Evolutionary conservation across 2,113 vertebrate genomes (phyloP).

Genomic region (Collichthys lucidus): DNA sequence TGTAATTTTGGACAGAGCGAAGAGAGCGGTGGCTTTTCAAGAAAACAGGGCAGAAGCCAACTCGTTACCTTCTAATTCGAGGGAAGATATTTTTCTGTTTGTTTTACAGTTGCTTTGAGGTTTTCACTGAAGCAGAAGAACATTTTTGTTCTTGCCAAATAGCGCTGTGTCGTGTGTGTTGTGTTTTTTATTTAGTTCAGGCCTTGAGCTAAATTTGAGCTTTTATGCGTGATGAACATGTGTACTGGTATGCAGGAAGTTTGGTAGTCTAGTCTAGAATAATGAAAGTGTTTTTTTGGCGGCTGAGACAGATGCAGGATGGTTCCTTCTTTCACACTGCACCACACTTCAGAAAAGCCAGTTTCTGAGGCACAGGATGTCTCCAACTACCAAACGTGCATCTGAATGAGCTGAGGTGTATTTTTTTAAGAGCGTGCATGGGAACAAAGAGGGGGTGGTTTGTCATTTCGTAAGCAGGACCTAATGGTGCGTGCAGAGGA

Average conservation of each 20-base stretch:
- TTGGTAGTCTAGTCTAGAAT: constrained; percentile 32
- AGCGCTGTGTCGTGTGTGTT: not conserved
- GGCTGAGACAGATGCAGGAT: constrained; percentile 13
- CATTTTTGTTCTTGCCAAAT: not conserved
- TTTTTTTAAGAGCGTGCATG: not conserved
- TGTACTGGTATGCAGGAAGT: constrained; percentile 56
- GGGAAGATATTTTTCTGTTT: constrained; percentile 42
- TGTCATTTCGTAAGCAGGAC: constrained; percentile 11
- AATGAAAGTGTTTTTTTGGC: constrained; percentile 31
- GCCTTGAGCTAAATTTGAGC: not conserved
- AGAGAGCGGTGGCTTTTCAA: constrained; percentile 45
- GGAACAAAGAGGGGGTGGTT: constrained; percentile 33
- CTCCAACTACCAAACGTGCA: not conserved
- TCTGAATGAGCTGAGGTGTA: constrained; percentile 3
- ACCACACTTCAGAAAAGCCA: not conserved
- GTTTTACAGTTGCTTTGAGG: constrained; percentile 36
- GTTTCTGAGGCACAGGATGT: constrained; percentile 9
- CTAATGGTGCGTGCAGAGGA: constrained; percentile 59
- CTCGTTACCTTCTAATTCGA: constrained; percentile 32
- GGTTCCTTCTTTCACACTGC: constrained; percentile 19
- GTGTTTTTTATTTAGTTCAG: constrained; percentile 2
- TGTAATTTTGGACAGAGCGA: constrained; percentile 64
- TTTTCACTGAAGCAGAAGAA: constrained; percentile 18
- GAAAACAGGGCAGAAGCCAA: constrained; percentile 41
- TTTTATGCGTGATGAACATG: constrained; percentile 21